Evolutionary conservation across 2,797 vertebrate species (phyloP), one percentile per base, ranked within the genome.

Genomic region (Phylloscopus collybita): DNA sequence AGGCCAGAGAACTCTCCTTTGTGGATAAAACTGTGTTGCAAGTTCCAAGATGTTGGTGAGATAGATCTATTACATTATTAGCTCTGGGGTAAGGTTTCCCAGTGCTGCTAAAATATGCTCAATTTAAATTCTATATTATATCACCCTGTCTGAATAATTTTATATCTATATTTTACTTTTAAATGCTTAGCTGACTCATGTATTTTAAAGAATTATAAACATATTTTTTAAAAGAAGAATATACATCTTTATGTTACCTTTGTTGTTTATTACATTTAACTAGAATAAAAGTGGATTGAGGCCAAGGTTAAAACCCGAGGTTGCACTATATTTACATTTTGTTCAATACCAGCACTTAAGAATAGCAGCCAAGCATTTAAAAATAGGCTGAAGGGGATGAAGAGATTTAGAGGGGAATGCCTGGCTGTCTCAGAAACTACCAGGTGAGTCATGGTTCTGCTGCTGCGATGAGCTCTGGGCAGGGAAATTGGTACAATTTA

Each of bases 81-180:
- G 94, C 94, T 97, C 90, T 93, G 88, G 95, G 92, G 78, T 97
- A 94, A 96, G 79, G 91, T 92, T 92, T 96, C 95, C 91, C 95
- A 96, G 67, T 75, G 81, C 91, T 97, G 70, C 79, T 96, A 96
- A 95, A 94, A 96, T 80, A 96, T 94, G 91, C 92, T 96, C 96
- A 86, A 92, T 95, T 97, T 96, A 97, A 97, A 96, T 96, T 97
- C 95, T 92, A 78, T 95, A 95, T 96, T 96, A 83, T 97, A 90
- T 90, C 95, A 88, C 60, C 73, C 56, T 1, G 0, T 96, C 92
- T 95, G 91, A 96, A 96, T 96, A 97, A 96, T 97, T 97, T 97
- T 92, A 89, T 96, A 88, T 93, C 94, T 96, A 90, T 96, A 96
- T 97, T 96, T 97, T 97, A 97, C 88, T 96, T 97, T 96, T 94